These are phyloP conservation scores for Nyctalus aviator DNA, from an alignment of 2,797 vertebrate genomes.

Conservation along the genomic window DNA sequence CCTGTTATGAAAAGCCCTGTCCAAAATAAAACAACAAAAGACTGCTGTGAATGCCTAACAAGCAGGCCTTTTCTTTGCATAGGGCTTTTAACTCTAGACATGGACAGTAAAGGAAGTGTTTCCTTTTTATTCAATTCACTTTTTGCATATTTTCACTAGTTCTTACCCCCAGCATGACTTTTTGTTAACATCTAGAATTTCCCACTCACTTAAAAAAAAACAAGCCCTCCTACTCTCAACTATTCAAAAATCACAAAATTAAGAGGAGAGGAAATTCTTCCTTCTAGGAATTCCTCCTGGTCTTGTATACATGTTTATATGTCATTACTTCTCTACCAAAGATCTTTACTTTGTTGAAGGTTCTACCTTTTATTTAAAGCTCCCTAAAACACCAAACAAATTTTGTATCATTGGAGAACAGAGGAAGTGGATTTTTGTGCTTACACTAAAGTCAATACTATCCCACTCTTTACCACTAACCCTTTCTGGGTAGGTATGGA, in stretches of 20 bases:
- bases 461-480: neutral
- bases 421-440: neutral
- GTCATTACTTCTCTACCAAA: slow-evolving; percentile 27
- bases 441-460: neutral
- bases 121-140: slow-evolving; percentile 14
- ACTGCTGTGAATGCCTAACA: neutral
- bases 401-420: neutral
- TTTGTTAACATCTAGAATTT: slow-evolving; percentile 4
- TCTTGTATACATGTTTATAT: slow-evolving; percentile 11
- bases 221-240: slow-evolving; percentile 5
- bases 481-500: neutral
- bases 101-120: neutral
- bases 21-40: neutral
- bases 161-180: neutral
- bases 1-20: neutral
- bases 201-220: neutral
- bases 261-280: slow-evolving; percentile 41
- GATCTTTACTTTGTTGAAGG: neutral
- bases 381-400: slow-evolving; percentile 5
- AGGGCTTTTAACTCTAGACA: neutral
- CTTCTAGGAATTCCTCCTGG: slow-evolving; percentile 63
- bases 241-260: slow-evolving; percentile 40
- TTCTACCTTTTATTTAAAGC: slow-evolving; percentile 18
- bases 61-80: neutral
- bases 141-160: neutral